Base-by-base conservation (phyloP, 2,113 vertebrate genomes). In the Larimichthys crocea region DNA sequence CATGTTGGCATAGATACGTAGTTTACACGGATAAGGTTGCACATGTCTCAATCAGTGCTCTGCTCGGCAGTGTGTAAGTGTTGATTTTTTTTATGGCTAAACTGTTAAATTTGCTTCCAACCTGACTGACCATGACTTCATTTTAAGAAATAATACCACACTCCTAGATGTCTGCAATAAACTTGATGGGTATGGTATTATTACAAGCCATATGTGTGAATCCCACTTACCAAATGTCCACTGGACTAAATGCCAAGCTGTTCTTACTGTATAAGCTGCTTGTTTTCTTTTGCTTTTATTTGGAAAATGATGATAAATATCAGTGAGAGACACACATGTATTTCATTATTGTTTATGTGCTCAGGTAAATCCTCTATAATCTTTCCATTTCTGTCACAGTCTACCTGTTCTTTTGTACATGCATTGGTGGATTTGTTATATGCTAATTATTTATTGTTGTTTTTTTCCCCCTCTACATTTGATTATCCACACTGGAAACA, bases 391-490 rank as follows among this genome's bases (percentile, higher is more conserved):
- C 63, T 82, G 85, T 86, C 76, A 83, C 85, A 75, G 65, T 90
- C 83, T 86, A 76, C 82, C 69, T 83, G 56, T 64, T 84, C 76
- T 73, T 85, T 86, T 86, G 64, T 89, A 84, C 68, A 71, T 60
- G 63, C 73, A 57, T 22, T 55, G 52, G 29, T 2, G 24, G 57
- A 76, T 87, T 88, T 86, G 73, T 88, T 86, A 71, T 91, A 92
- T 93, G 92, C 86, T 91, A 92, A 94, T 92, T 86, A 79, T 76
- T 42, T 46, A 85, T 92, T 93, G 78, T 88, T 88, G 90, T 88
- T 86, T 79, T 14, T 7, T 7, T 1, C 31, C 31, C 31, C 66
- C 76, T 73, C 82, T 84, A 83, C 79, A 86, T 92, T 90, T 89
- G 71, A 92, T 93, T 90, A 90, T 89, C 78, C 92, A 84, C 49